Evolutionary conservation across 2,113 vertebrate species (phyloP).

Genomic region (Cottus gobio): DNA sequence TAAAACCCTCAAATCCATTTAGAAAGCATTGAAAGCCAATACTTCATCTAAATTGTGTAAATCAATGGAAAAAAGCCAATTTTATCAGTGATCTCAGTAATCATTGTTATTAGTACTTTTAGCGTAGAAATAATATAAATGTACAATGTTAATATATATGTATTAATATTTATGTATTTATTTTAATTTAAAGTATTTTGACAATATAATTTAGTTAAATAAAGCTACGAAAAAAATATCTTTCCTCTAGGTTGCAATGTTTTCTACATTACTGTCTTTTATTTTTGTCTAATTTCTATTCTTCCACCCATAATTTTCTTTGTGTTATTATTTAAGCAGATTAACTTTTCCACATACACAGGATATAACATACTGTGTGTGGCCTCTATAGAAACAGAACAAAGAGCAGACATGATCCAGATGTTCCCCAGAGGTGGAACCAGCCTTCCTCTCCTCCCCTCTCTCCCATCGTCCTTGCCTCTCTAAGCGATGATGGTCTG

Average conservation of each 20-base stretch:
- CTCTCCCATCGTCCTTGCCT: background rate
- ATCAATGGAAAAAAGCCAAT: background rate
- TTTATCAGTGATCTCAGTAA: too few relatives aligned
- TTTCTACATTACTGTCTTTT: background rate
- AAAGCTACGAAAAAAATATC: background rate
- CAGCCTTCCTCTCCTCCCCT: slow-evolving; percentile 1
- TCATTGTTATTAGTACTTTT: background rate
- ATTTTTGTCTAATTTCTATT: background rate
- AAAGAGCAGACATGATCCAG: slow-evolving; percentile 42
- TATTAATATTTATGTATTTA: background rate
- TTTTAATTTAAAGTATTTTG: background rate
- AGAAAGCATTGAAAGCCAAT: background rate
- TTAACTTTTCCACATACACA: background rate
- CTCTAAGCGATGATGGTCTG: slow-evolving; percentile 58
- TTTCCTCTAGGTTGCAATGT: background rate
- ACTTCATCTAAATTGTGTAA: background rate
- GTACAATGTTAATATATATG: background rate
- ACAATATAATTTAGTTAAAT: slow-evolving; percentile 2
- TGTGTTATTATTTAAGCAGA: background rate
- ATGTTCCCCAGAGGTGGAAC: slow-evolving; percentile 48
- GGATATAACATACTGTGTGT: background rate
- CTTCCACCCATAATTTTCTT: background rate
- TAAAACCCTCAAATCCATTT: background rate
- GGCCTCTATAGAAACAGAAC: background rate
- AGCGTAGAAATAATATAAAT: background rate